Evolutionary conservation across 2,113 vertebrate genomes (phyloP).

Genomic region (Oostethus manadensis): DNA sequence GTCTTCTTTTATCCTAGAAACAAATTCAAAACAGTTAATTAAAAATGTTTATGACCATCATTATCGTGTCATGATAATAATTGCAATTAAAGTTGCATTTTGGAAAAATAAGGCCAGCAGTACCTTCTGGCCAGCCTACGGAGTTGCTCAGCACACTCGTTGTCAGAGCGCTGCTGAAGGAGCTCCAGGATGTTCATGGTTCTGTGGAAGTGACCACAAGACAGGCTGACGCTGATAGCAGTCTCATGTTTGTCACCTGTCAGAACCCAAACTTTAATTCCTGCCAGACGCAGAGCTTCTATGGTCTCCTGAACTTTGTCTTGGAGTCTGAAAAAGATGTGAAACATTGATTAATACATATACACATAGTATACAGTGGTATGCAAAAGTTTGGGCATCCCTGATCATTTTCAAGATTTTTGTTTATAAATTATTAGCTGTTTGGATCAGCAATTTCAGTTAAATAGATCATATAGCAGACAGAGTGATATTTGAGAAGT

Average conservation of each 20-base stretch:
- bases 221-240: slow-evolving; percentile 92
- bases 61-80: too few relatives aligned
- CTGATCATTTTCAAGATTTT: too few relatives aligned
- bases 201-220: slow-evolving; percentile 92
- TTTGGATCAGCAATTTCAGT: too few relatives aligned
- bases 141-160: slow-evolving; percentile 87
- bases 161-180: slow-evolving; percentile 86
- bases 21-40: neutral
- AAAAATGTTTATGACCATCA: too few relatives aligned
- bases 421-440: too few relatives aligned
- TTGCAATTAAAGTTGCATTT: neutral
- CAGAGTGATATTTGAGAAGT: too few relatives aligned
- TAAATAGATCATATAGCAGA: too few relatives aligned
- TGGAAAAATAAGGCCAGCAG: neutral
- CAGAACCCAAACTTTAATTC: slow-evolving; percentile 97
- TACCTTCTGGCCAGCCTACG: slow-evolving; percentile 85
- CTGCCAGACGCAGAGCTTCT: slow-evolving; percentile 88
- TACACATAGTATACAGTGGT: too few relatives aligned
- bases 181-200: slow-evolving; percentile 96
- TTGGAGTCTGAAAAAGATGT: slow-evolving; percentile 75
- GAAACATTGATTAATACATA: neutral
- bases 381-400: too few relatives aligned
- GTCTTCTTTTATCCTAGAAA: slow-evolving; percentile 86
- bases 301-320: slow-evolving; percentile 97
- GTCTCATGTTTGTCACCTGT: slow-evolving; percentile 96